Evolutionary conservation across 2,888 invertebrate genomes (phyloP).

Genomic region (Pristionchus arcanus): DNA sequence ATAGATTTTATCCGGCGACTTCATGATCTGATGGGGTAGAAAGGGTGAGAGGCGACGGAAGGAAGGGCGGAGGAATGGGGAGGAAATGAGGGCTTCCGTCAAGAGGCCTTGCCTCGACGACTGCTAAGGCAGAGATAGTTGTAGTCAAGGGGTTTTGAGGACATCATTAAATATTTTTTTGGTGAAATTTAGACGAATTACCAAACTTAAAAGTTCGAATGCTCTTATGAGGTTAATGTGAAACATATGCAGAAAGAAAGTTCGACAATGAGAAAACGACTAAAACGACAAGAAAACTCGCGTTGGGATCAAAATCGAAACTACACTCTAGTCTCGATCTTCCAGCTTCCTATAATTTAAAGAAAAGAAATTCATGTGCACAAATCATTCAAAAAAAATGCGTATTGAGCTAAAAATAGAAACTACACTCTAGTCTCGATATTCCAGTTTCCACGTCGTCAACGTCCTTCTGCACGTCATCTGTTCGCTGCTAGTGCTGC

Average conservation of each 20-base stretch:
- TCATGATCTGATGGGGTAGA: too few species aligned
- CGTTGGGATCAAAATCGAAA: background rate
- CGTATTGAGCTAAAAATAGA: too few species aligned
- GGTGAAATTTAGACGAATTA: too few species aligned
- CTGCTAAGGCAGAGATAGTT: constrained; percentile 37
- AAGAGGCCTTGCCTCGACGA: background rate
- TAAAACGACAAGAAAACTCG: too few species aligned
- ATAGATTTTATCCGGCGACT: too few species aligned
- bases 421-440: background rate
- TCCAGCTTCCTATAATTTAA: constrained; percentile 89
- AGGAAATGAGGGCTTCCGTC: constrained; percentile 44
- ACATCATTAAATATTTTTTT: too few species aligned
- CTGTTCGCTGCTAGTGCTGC: constrained; percentile 89
- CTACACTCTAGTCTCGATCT: background rate
- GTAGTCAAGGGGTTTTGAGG: background rate
- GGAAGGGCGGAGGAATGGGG: background rate
- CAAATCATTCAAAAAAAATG: too few species aligned
- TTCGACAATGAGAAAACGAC: background rate
- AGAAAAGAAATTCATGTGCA: too few species aligned
- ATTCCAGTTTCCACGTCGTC: constrained; percentile 88
- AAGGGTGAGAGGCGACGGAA: background rate
- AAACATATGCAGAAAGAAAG: too few species aligned
- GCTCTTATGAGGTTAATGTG: too few species aligned
- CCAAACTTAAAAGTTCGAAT: too few species aligned
- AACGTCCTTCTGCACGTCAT: constrained; percentile 91